Evolutionary conservation across 2,797 vertebrate genomes (phyloP), one percentile per base, ranked within the genome.

Genomic region (Mus spretus): DNA sequence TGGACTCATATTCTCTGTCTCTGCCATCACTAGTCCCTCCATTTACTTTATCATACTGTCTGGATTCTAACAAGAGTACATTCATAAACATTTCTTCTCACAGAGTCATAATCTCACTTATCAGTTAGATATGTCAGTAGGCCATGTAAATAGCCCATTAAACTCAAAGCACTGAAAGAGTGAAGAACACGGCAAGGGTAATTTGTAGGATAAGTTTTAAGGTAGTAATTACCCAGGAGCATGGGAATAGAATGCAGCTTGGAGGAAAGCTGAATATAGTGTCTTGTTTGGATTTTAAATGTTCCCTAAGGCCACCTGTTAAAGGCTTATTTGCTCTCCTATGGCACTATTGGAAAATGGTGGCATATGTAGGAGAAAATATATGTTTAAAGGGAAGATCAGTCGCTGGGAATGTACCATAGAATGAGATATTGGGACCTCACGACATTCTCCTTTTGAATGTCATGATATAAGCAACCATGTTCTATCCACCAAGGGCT

Each of bases 81-180:
- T 72, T 40, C 50, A 75, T 70, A 67, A 67, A 86, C 10, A 86
- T 17, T 4, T 22, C 70, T 53, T 89, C 85, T 82, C 44, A 83
- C 31, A 93, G n/a, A 50, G 15, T 2, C 8, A 84, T 92, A 74
- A 57, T 2, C 20, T 1, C 59, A 11, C 4, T 92, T 81, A 92
- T 63, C 57, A 75, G n/a, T 80, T 92, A 78, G 40, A 20, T 59
- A 24, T 59, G 72, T 75, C 67, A 87, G 3, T 61, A 80, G 67
- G 19, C 82, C n/a, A 67, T 20, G 59, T 70, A 74, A 95, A 79
- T 6, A 47, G 5, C 59, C 82, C 47, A 13, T 50, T 93, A 22
- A 92, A 89, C 82, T 89, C 81, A 95, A 87, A 85, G 19, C 44
- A 80, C 20, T 63, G 61, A 93, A 24, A 6, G 26, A 96, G 14